Evolutionary conservation across 2,888 invertebrate genomes (phyloP), one percentile per base, ranked within the genome.

Genomic region (Chrysodeixis includens): DNA sequence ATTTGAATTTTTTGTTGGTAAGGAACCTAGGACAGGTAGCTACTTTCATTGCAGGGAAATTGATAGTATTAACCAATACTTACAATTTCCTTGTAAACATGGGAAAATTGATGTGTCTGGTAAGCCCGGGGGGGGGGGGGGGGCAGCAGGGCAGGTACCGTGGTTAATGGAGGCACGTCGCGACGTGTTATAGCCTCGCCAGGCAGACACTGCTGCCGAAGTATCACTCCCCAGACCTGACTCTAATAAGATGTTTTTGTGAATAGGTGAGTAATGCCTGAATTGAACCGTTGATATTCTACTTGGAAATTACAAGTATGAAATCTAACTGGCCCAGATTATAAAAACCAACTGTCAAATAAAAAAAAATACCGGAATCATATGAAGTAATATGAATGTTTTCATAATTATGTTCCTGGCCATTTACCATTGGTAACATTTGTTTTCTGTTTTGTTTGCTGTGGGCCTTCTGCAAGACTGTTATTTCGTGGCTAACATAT

Each of bases 401-500:
- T n/a, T n/a, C n/a, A n/a, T n/a, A n/a, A n/a, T n/a, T n/a, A n/a
- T n/a, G n/a, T n/a, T n/a, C n/a, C n/a, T n/a, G n/a, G n/a, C n/a
- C n/a, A n/a, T n/a, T n/a, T n/a, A n/a, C n/a, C n/a, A n/a, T n/a
- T n/a, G n/a, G n/a, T n/a, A n/a, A n/a, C n/a, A n/a, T n/a, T n/a
- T n/a, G n/a, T n/a, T n/a, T n/a, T n/a, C n/a, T n/a, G 18, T 7
- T n/a, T 51, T 22, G 5, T 22, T 5, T 5, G 6, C 9, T 14
- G 12, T 26, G 20, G 14, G 14, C n/a, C 68, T 74, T 57, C 54
- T 62, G 56, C 8, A 0, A 4, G 0, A 30, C 8, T 0, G 14
- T 16, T 46, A 10, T 12, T 26, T 30, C 5, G 40, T 56, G 58
- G 26, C 18, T 10, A 61, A 56, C 46, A 66, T 66, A 49, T 62